Percentiles rank a stretch among this genome's conserved stretches.
phyloP scores from a whole-genome alignment of 1,140 invertebrate species.

The Bombus waltoni region DNA sequence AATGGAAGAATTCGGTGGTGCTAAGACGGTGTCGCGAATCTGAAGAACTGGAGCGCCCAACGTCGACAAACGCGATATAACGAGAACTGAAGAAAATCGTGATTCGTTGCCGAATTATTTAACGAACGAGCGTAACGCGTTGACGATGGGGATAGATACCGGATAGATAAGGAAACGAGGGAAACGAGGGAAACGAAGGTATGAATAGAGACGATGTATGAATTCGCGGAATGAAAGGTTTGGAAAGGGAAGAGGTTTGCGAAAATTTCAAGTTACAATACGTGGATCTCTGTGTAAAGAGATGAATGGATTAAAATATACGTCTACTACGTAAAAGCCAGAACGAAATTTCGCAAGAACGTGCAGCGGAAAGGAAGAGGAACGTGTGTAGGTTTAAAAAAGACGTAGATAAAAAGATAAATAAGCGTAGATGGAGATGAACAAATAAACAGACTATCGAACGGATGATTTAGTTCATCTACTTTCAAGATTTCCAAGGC shows the following conservation, averaged over 20 bases:
- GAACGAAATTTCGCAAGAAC: background rate
- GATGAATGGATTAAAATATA: background rate
- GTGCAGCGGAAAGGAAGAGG: too few relatives aligned
- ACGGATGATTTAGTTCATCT: slow-evolving; percentile 7
- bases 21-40: background rate
- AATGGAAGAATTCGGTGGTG: background rate
- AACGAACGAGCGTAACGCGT: background rate
- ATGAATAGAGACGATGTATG: background rate
- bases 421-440: background rate
- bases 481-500: slow-evolving; percentile 1
- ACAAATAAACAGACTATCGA: background rate
- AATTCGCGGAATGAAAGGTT: background rate
- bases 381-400: background rate
- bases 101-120: background rate
- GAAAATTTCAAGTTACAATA: too few relatives aligned
- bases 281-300: background rate
- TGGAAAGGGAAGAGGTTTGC: background rate
- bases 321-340: too few relatives aligned
- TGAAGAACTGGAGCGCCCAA: background rate
- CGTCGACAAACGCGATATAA: background rate
- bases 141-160: too few relatives aligned
- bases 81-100: background rate
- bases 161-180: background rate
- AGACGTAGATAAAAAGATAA: background rate
- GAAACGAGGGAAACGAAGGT: background rate